These are phyloP conservation scores for Petaurus breviceps DNA, from an alignment of 2,113 vertebrate genomes.

Conservation along the genomic window DNA sequence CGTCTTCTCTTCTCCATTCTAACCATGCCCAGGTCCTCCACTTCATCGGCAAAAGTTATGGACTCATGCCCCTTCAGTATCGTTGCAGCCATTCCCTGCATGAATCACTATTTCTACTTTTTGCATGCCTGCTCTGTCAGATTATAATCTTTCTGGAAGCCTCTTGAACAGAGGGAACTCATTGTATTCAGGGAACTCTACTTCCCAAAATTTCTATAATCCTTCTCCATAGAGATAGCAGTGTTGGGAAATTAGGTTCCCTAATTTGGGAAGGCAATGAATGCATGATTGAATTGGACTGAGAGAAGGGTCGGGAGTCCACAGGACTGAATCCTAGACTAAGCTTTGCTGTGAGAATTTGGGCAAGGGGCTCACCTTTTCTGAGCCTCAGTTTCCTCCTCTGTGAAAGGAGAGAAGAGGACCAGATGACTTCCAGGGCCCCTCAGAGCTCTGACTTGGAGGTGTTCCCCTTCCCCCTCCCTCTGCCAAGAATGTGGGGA, in stretches of 20 bases:
- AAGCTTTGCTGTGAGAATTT: neutral
- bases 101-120: neutral
- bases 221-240: neutral
- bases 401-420: neutral
- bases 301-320: neutral
- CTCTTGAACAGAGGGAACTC: neutral
- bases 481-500: neutral
- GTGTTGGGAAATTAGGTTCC: neutral
- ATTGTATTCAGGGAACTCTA: neutral
- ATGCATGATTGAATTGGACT: neutral
- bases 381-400: neutral
- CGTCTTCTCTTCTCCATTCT: neutral
- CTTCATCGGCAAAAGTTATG: neutral
- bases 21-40: neutral
- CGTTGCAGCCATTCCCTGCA: neutral
- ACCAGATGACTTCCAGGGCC: neutral
- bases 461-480: too few species aligned
- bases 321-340: too few species aligned
- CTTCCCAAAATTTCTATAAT: neutral
- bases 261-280: neutral
- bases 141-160: neutral
- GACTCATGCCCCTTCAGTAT: neutral
- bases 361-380: neutral
- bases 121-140: neutral
- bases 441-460: neutral